Evolutionary conservation across 2,888 invertebrate species (phyloP).

Genomic region (Troides oblongomaculatus): DNA sequence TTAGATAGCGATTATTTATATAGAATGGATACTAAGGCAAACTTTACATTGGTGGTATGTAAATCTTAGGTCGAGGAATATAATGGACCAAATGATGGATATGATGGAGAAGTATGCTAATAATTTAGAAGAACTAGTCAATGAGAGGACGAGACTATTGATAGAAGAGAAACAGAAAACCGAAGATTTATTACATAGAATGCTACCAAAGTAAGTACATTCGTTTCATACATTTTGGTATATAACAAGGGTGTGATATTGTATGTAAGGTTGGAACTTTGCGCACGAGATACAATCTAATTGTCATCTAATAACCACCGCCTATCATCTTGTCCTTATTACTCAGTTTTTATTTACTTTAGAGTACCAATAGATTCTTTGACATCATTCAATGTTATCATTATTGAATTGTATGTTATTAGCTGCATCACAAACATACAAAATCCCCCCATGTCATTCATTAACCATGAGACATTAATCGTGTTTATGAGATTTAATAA

Average conservation of each 20-base stretch:
- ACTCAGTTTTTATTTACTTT: background rate
- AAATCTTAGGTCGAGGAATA: slow-evolving; percentile 86
- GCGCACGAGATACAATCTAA: slow-evolving; percentile 18
- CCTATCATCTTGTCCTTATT: slow-evolving; percentile 6
- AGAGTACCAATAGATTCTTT: too few relatives aligned
- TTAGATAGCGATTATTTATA: background rate
- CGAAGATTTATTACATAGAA: slow-evolving; percentile 93
- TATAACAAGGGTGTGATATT: slow-evolving; percentile 34
- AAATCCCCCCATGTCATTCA: too few relatives aligned
- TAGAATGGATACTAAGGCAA: background rate
- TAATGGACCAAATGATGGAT: slow-evolving; percentile 98
- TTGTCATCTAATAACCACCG: slow-evolving; percentile 15
- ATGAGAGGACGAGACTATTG: slow-evolving; percentile 92
- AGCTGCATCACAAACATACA: background rate
- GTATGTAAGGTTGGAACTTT: slow-evolving; percentile 7
- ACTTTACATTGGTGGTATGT: background rate
- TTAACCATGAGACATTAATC: too few relatives aligned
- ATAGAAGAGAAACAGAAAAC: slow-evolving; percentile 96
- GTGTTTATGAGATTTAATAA: too few relatives aligned
- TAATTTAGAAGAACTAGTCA: slow-evolving; percentile 96
- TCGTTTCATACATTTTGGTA: slow-evolving; percentile 26
- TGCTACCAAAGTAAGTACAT: slow-evolving; percentile 92
- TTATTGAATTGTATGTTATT: background rate
- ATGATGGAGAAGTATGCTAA: slow-evolving; percentile 98
- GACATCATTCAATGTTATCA: too few relatives aligned